Evolutionary conservation across 1,140 invertebrate genomes (phyloP).

Genomic region (Drosophila arizonae): DNA sequence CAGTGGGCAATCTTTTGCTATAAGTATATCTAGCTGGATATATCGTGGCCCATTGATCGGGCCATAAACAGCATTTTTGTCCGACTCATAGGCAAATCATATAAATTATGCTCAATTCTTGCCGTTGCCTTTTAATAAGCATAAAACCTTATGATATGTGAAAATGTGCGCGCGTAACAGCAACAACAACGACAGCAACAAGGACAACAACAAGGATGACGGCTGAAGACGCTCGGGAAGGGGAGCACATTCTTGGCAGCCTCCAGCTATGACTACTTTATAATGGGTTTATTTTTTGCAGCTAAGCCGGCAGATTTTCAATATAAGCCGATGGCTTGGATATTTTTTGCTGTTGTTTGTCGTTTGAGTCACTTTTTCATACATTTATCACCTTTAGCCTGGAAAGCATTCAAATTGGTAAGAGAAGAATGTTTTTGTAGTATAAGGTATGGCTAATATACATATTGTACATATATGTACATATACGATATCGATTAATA

Average conservation of each 20-base stretch:
- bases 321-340: no score
- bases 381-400: no score
- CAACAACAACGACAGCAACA: constrained; percentile 31
- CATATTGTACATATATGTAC: no score
- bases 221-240: neutral
- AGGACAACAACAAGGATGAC: neutral
- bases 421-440: no score
- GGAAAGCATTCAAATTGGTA: no score
- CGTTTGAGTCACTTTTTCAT: no score
- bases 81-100: constrained; percentile 77
- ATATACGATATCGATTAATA: no score
- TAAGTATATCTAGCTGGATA: constrained; percentile 38
- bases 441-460: no score
- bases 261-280: neutral
- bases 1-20: constrained; percentile 66
- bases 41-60: constrained; percentile 69
- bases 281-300: neutral
- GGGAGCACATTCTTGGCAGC: neutral
- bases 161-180: constrained; percentile 77
- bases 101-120: constrained; percentile 79
- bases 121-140: constrained; percentile 76
- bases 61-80: constrained; percentile 76
- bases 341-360: no score
- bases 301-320: constrained; percentile 2
- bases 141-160: constrained; percentile 81